Evolutionary conservation across 1,140 invertebrate genomes (phyloP).

Genomic region (Antheraea mylitta): DNA sequence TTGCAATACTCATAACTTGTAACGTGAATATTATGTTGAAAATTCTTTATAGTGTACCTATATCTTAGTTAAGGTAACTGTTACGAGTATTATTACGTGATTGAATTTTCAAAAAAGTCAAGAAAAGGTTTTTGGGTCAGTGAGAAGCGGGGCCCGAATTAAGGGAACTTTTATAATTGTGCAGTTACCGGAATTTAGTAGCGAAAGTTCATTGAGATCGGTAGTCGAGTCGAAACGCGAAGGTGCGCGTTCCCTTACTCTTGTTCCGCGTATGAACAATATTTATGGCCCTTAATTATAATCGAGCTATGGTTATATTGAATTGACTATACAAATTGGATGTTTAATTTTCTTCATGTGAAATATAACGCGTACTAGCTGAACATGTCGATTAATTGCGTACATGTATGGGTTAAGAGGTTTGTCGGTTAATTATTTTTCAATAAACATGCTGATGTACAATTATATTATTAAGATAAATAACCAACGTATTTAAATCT

Average conservation of each 20-base stretch:
- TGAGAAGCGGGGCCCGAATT: not conserved
- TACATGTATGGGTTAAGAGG: not conserved
- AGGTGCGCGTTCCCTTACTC: slow-evolving; percentile 11
- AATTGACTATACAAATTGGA: slow-evolving; percentile 29
- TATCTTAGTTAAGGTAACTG: not conserved
- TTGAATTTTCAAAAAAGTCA: slow-evolving; percentile 5
- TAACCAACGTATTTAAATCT: not conserved
- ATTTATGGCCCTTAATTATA: slow-evolving; percentile 47
- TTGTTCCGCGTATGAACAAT: slow-evolving; percentile 32
- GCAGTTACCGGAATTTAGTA: slow-evolving; percentile 22
- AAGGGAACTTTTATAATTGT: slow-evolving; percentile 7
- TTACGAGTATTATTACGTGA: slow-evolving; percentile 6
- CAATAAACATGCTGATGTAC: not conserved
- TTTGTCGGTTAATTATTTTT: not conserved
- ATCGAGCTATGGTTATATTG: slow-evolving; percentile 27
- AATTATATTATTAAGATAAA: not conserved
- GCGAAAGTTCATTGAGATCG: slow-evolving; percentile 36
- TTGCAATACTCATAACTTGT: slow-evolving; percentile 10
- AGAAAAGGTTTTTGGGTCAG: slow-evolving; percentile 7
- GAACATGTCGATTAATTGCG: not conserved
- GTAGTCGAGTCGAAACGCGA: slow-evolving; percentile 17
- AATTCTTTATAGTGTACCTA: not conserved
- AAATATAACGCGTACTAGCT: slow-evolving; percentile 10
- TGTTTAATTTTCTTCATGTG: slow-evolving; percentile 22
- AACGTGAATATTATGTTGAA: not conserved